These are phyloP conservation scores for Salpingus planirostris DNA, from an alignment of 2,888 invertebrate species.

Conservation along the genomic window DNA sequence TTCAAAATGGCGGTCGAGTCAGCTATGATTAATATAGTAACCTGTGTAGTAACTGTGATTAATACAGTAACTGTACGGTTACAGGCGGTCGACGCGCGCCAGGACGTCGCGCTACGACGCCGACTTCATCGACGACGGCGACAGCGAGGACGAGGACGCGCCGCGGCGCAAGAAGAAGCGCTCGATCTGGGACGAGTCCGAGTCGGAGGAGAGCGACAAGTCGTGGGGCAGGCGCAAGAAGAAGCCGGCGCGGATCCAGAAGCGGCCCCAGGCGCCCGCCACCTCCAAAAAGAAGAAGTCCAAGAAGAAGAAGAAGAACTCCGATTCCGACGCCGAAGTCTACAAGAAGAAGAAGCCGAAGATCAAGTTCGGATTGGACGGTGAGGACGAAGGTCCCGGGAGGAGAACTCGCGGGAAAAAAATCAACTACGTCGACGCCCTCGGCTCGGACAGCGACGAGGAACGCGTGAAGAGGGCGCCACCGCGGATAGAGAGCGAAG, in stretches of 20 bases:
- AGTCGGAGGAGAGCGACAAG: conserved; percentile 53
- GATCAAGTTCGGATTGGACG: conserved; percentile 50
- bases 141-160: conserved; percentile 41
- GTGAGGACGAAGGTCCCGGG: conserved; percentile 43
- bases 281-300: conserved; percentile 35
- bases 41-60: no score
- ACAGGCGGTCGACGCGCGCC: conserved; percentile 47
- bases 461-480: conserved; percentile 40
- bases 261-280: conserved; percentile 3
- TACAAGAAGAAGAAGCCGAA: conserved; percentile 33
- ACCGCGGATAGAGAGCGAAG: conserved; percentile 45
- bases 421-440: conserved; percentile 68
- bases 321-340: conserved; percentile 40
- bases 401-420: conserved; percentile 64
- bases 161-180: conserved; percentile 50
- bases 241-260: conserved; percentile 21
- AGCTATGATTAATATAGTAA: no score
- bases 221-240: conserved; percentile 47
- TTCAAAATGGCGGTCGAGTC: no score
- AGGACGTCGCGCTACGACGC: conserved; percentile 46
- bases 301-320: conserved; percentile 42
- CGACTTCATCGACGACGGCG: conserved; percentile 48
- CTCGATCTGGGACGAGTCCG: conserved; percentile 51
- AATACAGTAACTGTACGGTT: no score
- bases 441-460: conserved; percentile 67